phyloP scores from a whole-genome alignment of 2,113 vertebrate genomes.

The Myotis lucifugus region DNA sequence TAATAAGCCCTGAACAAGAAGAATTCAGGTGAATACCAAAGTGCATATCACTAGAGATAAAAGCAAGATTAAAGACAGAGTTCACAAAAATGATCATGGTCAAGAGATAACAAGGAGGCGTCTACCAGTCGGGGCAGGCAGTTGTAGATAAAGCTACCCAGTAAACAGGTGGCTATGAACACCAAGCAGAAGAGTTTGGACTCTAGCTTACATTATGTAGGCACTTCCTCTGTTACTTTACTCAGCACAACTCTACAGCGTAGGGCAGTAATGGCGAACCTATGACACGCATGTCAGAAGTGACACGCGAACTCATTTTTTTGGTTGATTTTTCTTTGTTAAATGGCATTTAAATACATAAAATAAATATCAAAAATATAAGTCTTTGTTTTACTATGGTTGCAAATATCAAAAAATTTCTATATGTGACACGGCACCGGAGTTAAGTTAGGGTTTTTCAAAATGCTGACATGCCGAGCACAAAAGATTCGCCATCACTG shows the following conservation, averaged over 20 bases:
- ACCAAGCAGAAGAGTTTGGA: neutral
- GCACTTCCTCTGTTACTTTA: neutral
- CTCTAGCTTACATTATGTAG: neutral
- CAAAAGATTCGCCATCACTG: too few relatives aligned
- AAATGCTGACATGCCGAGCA: too few relatives aligned
- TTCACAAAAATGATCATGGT: neutral
- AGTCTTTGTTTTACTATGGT: too few relatives aligned
- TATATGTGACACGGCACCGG: too few relatives aligned
- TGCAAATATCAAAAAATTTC: too few relatives aligned
- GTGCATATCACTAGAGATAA: neutral
- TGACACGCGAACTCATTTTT: too few relatives aligned
- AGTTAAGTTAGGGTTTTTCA: too few relatives aligned
- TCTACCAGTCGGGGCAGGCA: neutral
- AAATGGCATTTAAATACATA: too few relatives aligned
- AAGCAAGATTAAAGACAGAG: neutral
- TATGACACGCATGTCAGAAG: too few relatives aligned
- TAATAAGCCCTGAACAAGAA: neutral
- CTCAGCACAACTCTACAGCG: neutral
- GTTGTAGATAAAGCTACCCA: neutral
- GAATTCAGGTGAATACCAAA: neutral
- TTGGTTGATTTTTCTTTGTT: too few relatives aligned
- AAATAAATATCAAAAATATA: too few relatives aligned
- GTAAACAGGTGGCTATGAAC: neutral
- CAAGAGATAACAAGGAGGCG: neutral
- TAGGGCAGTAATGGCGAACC: too few relatives aligned